Conservation (phyloP, 2,888 invertebrate genomes). For the Pharmacophagus antenor region DNA sequence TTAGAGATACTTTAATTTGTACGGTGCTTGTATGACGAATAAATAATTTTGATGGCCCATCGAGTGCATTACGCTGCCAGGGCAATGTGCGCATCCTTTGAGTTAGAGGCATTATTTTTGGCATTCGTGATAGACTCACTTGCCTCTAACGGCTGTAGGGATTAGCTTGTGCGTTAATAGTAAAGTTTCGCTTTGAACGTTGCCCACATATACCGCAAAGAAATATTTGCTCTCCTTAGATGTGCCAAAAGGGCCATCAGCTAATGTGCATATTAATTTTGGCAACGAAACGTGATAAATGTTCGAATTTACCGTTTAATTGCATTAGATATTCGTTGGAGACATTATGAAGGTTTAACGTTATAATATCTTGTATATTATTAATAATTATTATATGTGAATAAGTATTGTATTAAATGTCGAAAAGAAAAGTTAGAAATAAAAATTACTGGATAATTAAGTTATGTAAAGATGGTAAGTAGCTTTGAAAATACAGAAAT, state of each 20-base stretch:
- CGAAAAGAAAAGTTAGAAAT: no score
- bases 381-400: not conserved
- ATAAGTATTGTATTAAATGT: not conserved
- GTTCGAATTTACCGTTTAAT: constrained; percentile 14
- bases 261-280: constrained; percentile 22
- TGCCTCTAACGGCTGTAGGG: constrained; percentile 27
- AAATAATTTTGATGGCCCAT: constrained; percentile 33
- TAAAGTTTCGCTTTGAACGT: constrained; percentile 30
- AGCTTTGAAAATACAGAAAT: no score
- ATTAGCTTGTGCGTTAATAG: constrained; percentile 29
- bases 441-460: no score
- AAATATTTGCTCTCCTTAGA: constrained; percentile 25
- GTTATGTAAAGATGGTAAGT: no score
- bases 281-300: constrained; percentile 22
- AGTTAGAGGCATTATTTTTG: constrained; percentile 33
- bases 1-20: constrained; percentile 26
- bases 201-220: constrained; percentile 21
- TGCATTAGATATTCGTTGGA: not conserved
- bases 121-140: constrained; percentile 29
- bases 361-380: not conserved
- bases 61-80: constrained; percentile 31
- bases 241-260: constrained; percentile 27
- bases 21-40: constrained; percentile 29
- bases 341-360: not conserved
- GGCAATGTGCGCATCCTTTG: constrained; percentile 32